These are phyloP conservation scores for Drosophila birchii DNA, from an alignment of 2,888 invertebrate species.

Conservation along the genomic window DNA sequence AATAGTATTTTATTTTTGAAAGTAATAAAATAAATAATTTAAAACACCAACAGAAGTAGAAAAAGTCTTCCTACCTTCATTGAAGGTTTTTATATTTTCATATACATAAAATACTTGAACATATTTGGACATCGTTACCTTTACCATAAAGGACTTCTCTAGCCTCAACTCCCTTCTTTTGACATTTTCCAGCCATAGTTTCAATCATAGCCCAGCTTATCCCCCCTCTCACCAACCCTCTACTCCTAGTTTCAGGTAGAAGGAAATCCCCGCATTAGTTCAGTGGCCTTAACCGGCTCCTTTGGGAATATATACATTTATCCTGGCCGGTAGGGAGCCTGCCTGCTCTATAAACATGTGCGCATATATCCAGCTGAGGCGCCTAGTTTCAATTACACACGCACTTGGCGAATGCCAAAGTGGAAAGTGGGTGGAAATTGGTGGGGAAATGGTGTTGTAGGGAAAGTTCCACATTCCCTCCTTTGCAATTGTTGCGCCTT, in stretches of 20 bases:
- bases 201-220: conserved; percentile 16
- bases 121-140: not conserved
- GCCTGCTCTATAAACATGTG: conserved; percentile 27
- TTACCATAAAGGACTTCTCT: too few relatives aligned
- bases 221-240: conserved; percentile 1
- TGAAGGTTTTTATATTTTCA: fast-evolving
- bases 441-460: conserved; percentile 4
- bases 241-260: not conserved
- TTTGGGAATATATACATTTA: conserved; percentile 1
- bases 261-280: conserved; percentile 39
- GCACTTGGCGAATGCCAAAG: conserved; percentile 67
- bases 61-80: too few relatives aligned
- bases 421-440: conserved; percentile 1
- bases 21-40: too few relatives aligned
- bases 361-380: conserved; percentile 30
- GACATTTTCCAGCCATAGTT: conserved; percentile 27
- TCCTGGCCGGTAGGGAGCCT: conserved; percentile 13
- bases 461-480: conserved; percentile 33
- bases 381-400: conserved; percentile 79
- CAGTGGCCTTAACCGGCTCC: conserved; percentile 23
- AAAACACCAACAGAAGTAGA: too few relatives aligned
- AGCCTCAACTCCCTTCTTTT: not conserved
- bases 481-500: conserved; percentile 77
- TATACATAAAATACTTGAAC: not conserved
- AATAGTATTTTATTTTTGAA: too few relatives aligned